Percentiles rank a stretch among this genome's conserved stretches.
These are phyloP conservation scores for Engraulis encrasicolus DNA, from an alignment of 2,113 vertebrate species.

Conservation along the genomic window DNA sequence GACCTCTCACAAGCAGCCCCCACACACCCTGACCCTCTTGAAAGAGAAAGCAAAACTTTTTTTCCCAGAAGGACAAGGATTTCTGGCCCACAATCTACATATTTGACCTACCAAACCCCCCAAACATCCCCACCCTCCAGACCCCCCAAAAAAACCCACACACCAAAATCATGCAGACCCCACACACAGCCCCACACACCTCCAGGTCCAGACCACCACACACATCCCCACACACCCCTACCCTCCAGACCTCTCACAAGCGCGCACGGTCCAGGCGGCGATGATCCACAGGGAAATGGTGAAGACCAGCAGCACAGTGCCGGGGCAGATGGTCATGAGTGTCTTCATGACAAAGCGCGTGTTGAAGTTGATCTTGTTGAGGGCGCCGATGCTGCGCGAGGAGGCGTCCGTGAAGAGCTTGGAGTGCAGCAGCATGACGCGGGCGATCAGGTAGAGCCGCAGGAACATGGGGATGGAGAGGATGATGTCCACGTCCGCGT, in stretches of 20 bases:
- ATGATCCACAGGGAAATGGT: conserved; percentile 99
- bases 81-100: background rate
- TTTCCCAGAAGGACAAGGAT: too few species aligned
- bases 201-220: background rate
- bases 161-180: too few species aligned
- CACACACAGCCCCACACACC: background rate
- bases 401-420: conserved; percentile 99
- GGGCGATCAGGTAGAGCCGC: conserved; percentile 98
- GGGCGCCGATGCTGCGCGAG: conserved; percentile 96
- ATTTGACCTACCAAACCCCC: background rate
- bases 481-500: conserved; percentile 99
- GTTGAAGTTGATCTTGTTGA: conserved; percentile 99
- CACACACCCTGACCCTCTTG: too few species aligned
- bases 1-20: too few species aligned
- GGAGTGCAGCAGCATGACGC: conserved; percentile 99
- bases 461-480: conserved; percentile 99
- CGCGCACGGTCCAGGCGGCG: conserved; percentile 98
- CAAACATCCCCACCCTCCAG: background rate
- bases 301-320: conserved; percentile 98
- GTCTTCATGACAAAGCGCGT: conserved; percentile 99
- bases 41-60: too few species aligned
- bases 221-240: background rate
- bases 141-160: background rate
- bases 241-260: conserved; percentile 91
- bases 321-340: conserved; percentile 99